A percentile compares a stretch with the other conserved stretches of the same genome.
These are phyloP conservation scores for Cirrhinus mrigala DNA, from an alignment of 2,797 vertebrate species.

Conservation along the genomic window DNA sequence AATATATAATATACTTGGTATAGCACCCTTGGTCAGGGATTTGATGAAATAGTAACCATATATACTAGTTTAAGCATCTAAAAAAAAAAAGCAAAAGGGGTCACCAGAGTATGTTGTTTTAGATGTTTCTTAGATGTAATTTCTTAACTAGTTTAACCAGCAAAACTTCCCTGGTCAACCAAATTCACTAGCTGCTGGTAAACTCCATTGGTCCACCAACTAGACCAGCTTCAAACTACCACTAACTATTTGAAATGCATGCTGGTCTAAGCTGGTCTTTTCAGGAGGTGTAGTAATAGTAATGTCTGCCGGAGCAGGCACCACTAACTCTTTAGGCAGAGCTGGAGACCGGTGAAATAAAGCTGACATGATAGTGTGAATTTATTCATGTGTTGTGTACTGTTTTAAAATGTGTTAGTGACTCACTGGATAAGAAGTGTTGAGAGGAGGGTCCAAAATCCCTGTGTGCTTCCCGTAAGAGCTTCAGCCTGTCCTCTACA, in stretches of 20 bases:
- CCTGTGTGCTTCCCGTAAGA: conserved; percentile 91
- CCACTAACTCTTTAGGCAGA: neutral
- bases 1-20: neutral
- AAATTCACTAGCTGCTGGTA: neutral
- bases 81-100: neutral
- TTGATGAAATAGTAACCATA: neutral
- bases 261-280: neutral
- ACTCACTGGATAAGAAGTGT: conserved; percentile 97
- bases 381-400: conserved; percentile 19
- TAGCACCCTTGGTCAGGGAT: neutral
- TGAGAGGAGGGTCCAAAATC: conserved; percentile 96
- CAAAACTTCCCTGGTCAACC: neutral
- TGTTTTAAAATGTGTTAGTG: conserved; percentile 16
- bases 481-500: conserved; percentile 91
- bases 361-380: neutral
- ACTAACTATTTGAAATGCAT: neutral
- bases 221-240: neutral
- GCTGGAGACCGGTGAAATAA: neutral
- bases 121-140: too few relatives aligned
- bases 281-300: neutral
- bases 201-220: too few relatives aligned
- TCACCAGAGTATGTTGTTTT: neutral
- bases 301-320: neutral
- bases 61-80: neutral
- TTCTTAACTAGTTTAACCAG: neutral